phyloP scores from a whole-genome alignment of 2,888 invertebrate species.

The Prosapia bicincta region DNA sequence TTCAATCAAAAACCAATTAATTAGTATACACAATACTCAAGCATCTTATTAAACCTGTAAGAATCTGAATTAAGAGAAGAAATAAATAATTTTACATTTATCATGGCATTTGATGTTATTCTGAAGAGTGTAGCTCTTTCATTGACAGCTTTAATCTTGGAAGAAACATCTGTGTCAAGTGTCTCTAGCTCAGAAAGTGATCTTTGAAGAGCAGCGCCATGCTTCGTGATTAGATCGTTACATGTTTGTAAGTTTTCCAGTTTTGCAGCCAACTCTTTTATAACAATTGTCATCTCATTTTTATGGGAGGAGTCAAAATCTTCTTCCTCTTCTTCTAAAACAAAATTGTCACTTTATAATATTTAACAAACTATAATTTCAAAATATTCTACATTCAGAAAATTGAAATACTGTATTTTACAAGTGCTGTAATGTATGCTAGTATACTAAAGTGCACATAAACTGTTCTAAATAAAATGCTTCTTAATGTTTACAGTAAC shows the following conservation, averaged over 20 bases:
- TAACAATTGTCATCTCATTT: constrained; percentile 51
- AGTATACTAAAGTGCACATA: too few relatives aligned
- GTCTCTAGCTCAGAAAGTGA: constrained; percentile 75
- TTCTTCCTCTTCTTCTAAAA: constrained; percentile 64
- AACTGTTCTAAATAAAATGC: too few relatives aligned
- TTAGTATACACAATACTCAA: too few relatives aligned
- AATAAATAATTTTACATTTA: constrained; percentile 65
- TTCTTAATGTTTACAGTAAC: too few relatives aligned
- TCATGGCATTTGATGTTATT: constrained; percentile 95
- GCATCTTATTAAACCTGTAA: too few relatives aligned
- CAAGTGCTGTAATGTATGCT: too few relatives aligned
- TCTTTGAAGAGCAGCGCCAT: constrained; percentile 79
- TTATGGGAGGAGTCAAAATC: constrained; percentile 61
- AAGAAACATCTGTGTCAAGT: constrained; percentile 60
- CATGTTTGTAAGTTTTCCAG: constrained; percentile 90
- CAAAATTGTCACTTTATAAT: too few relatives aligned
- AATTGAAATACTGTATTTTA: too few relatives aligned
- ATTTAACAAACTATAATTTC: constrained; percentile 43
- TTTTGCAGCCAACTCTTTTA: constrained; percentile 63
- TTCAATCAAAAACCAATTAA: too few relatives aligned
- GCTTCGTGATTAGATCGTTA: constrained; percentile 85
- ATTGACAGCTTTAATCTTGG: constrained; percentile 82
- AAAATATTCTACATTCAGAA: too few relatives aligned
- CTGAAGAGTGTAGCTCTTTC: constrained; percentile 94
- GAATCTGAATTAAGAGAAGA: neutral